phyloP scores from a whole-genome alignment of 2,888 invertebrate genomes.

The Hirtodrosophila cameraria region DNA sequence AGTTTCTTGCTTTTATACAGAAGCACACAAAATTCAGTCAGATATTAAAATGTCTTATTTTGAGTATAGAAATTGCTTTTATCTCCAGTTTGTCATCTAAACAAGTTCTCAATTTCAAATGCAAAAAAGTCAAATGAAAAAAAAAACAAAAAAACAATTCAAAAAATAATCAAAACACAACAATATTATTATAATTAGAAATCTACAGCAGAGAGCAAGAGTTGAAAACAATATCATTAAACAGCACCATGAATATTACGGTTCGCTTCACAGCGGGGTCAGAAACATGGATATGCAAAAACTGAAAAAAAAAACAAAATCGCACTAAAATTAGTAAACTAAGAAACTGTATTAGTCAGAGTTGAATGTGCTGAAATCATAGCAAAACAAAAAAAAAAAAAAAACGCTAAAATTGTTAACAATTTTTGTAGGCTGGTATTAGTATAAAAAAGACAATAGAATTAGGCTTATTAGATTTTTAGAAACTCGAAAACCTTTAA shows the following conservation, averaged over 20 bases:
- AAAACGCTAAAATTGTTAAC: slow-evolving; percentile 17
- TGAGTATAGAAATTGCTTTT: slow-evolving; percentile 29
- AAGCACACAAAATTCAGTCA: slow-evolving; percentile 47
- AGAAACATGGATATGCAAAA: slow-evolving; percentile 58
- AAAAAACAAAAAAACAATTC: slow-evolving; percentile 11
- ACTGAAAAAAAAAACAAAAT: slow-evolving; percentile 28
- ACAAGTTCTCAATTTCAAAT: slow-evolving; percentile 67
- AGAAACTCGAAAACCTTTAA: too few species aligned
- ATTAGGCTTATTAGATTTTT: too few species aligned
- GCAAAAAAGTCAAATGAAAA: slow-evolving; percentile 39
- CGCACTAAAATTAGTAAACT: slow-evolving; percentile 22
- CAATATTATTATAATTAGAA: slow-evolving; percentile 70
- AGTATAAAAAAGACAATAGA: too few species aligned
- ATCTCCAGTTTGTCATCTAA: slow-evolving; percentile 38
- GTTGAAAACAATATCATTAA: slow-evolving; percentile 59
- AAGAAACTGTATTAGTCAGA: slow-evolving; percentile 22
- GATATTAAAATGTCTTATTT: slow-evolving; percentile 44
- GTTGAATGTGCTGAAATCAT: slow-evolving; percentile 41
- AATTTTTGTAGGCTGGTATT: too few species aligned
- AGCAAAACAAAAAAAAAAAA: neutral
- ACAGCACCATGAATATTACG: slow-evolving; percentile 55
- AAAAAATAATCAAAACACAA: slow-evolving; percentile 38
- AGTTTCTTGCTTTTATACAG: slow-evolving; percentile 51
- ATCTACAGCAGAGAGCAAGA: slow-evolving; percentile 21
- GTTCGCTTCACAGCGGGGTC: slow-evolving; percentile 72